Conservation (phyloP, 2,113 vertebrate genomes). For the Psammodynastes pulverulentus region DNA sequence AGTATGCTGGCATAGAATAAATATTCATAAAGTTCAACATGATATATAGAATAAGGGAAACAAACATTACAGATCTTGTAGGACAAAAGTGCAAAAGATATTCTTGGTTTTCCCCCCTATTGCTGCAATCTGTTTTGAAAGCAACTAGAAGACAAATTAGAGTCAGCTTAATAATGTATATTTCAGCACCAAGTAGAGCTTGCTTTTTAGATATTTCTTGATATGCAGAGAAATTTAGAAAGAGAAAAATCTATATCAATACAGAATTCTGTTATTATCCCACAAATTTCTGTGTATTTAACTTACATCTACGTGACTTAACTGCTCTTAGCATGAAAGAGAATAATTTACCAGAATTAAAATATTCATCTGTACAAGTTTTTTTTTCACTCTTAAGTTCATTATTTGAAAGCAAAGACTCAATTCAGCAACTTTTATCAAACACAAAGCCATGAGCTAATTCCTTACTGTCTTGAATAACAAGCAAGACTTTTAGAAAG, state of each 20-base stretch:
- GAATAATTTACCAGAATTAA: background rate
- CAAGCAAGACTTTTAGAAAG: background rate
- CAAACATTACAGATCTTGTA: constrained; percentile 20
- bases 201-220: background rate
- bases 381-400: background rate
- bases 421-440: background rate
- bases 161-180: background rate
- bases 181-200: background rate
- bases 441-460: background rate
- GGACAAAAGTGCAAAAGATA: background rate
- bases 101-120: too few species aligned
- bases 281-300: background rate
- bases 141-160: background rate
- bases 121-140: background rate
- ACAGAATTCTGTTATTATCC: background rate
- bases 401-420: background rate
- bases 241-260: background rate
- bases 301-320: background rate
- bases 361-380: background rate
- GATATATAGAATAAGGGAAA: constrained; percentile 34
- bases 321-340: background rate
- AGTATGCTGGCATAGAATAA: constrained; percentile 38
- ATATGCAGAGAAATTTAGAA: background rate
- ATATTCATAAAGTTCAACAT: constrained; percentile 35
- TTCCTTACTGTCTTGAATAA: background rate